These are phyloP conservation scores for Rhaphigaster nebulosa DNA, from an alignment of 2,888 invertebrate species.

Conservation along the genomic window DNA sequence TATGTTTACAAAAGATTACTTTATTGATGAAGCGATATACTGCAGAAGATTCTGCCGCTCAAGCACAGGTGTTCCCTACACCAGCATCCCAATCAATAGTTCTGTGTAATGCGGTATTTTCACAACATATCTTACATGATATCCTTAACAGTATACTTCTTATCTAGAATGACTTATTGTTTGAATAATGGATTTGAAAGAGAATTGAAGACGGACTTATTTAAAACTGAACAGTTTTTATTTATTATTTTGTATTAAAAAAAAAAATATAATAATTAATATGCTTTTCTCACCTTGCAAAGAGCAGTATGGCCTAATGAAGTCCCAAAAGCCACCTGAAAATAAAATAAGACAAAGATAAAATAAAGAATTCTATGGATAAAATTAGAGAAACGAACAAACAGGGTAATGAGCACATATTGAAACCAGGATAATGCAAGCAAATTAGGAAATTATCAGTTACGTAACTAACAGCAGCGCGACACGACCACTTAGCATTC, in stretches of 20 bases:
- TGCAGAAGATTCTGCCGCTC: not conserved
- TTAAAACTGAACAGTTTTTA: no score
- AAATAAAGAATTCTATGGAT: not conserved
- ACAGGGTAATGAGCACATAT: constrained; percentile 18
- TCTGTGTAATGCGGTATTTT: not conserved
- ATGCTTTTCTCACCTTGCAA: not conserved
- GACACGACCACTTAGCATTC: constrained; percentile 1
- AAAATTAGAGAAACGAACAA: not conserved
- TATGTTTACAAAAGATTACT: no score
- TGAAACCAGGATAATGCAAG: constrained; percentile 14
- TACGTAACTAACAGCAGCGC: not conserved
- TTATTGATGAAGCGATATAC: not conserved
- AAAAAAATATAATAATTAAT: not conserved
- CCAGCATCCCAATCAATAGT: not conserved
- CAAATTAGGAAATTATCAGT: not conserved
- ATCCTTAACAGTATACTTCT: no score
- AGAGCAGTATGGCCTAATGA: not conserved
- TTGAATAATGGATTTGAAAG: not conserved
- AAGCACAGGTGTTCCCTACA: not conserved
- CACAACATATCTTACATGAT: no score
- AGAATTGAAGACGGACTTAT: not conserved
- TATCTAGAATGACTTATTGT: no score
- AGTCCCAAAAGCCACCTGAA: not conserved
- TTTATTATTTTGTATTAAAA: no score
- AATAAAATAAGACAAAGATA: not conserved